Evolutionary conservation across 2,113 vertebrate species (phyloP).

Genomic region (Eonycteris spelaea): DNA sequence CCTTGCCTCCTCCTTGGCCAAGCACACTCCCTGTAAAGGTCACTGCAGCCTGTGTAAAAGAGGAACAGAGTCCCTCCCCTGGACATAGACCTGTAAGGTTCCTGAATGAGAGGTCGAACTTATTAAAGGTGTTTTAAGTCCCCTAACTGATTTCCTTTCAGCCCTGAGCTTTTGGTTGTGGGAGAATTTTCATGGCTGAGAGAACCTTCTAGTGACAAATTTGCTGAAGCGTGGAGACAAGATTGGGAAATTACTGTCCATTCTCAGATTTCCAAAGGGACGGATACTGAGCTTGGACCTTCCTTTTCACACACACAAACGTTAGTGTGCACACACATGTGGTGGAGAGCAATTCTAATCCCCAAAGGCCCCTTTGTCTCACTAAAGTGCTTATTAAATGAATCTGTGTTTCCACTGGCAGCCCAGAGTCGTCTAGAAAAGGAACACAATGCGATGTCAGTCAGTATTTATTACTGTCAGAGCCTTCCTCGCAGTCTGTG

Average conservation of each 20-base stretch:
- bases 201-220: conserved; percentile 58
- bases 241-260: conserved; percentile 46
- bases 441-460: conserved; percentile 71
- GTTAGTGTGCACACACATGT: background rate
- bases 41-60: background rate
- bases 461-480: conserved; percentile 75
- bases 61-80: background rate
- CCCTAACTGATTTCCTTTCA: conserved; percentile 48
- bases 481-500: conserved; percentile 63
- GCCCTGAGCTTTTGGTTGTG: background rate
- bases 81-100: background rate
- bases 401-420: conserved; percentile 67
- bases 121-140: conserved; percentile 33
- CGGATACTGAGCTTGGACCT: background rate
- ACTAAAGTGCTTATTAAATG: conserved; percentile 71
- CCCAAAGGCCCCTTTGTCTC: conserved; percentile 67
- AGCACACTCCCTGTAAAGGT: background rate
- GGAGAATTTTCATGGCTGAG: conserved; percentile 60
- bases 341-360: conserved; percentile 31
- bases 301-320: conserved; percentile 14
- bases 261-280: conserved; percentile 51
- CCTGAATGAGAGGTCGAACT: conserved; percentile 34
- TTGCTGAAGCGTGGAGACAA: conserved; percentile 42
- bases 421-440: conserved; percentile 61
- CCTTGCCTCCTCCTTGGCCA: background rate